These are phyloP conservation scores for Spisula subtruncata DNA, from an alignment of 2,888 invertebrate species.

Conservation along the genomic window DNA sequence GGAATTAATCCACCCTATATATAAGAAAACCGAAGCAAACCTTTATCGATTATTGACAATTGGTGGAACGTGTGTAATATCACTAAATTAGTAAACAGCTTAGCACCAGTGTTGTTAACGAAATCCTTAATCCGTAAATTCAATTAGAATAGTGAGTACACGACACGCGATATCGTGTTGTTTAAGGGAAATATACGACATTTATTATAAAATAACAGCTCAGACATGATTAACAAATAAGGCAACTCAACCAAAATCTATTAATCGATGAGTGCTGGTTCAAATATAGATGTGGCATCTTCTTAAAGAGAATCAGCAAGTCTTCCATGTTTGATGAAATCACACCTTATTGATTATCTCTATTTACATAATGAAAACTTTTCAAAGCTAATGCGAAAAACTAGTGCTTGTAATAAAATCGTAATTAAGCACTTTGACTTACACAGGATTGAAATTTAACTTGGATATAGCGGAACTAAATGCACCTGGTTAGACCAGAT, in stretches of 20 bases:
- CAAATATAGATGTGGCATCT: not conserved
- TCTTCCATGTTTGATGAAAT: too few species aligned
- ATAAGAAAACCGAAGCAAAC: too few species aligned
- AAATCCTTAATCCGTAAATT: constrained; percentile 1
- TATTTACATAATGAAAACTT: too few species aligned
- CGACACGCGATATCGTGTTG: not conserved
- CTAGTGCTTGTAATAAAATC: too few species aligned
- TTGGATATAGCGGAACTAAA: too few species aligned
- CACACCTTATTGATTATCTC: too few species aligned
- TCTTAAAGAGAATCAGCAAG: not conserved
- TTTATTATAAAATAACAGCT: not conserved
- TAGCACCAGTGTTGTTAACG: not conserved
- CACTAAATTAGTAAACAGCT: not conserved
- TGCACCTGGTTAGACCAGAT: too few species aligned
- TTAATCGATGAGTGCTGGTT: not conserved
- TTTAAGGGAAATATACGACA: not conserved
- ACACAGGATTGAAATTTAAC: too few species aligned
- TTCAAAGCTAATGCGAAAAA: too few species aligned
- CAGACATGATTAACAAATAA: not conserved
- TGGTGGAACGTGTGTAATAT: not conserved
- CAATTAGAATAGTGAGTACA: not conserved
- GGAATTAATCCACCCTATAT: too few species aligned
- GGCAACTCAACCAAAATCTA: not conserved
- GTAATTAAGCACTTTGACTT: too few species aligned
- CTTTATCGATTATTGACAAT: too few species aligned